Base-by-base conservation (phyloP, 2,888 invertebrate genomes). In the Amphipoea lucens region DNA sequence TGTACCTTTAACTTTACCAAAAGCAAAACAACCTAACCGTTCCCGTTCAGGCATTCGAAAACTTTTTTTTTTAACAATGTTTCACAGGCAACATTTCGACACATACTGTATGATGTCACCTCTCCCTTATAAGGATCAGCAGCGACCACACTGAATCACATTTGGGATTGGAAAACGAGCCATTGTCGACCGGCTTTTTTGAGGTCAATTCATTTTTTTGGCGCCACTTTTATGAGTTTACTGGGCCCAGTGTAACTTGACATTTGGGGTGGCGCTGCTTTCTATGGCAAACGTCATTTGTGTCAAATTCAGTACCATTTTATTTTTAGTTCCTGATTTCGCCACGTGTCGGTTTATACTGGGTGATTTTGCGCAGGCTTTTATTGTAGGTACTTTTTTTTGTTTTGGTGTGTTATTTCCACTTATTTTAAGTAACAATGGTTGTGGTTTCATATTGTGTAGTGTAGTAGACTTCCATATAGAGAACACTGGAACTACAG, bases 151-250 rank as follows among this genome's bases (percentile, higher is more conserved):
- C 76, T 87, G 88, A 87, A 84, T 90, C 89, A 89, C 82, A 76
- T 84, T 86, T 89, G 84, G 87, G 79, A 86, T 78, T 85, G 85
- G 89, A 86, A 86, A 91, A 91, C 90, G 90, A 90, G 81, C 90
- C 88, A 90, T 91, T 91, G 91, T 91, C 77, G 82, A 82, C 86
- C 74, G 84, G 82, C 82, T 87, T 87, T 89, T 88, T 87, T 82
- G 88, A 78, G 90, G 90, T 89, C 89, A 91, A 83, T 76, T 76
- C 74, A 79, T 87, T 87, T 88, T 88, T 88, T 88, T 79, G 87
- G 82, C 78, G 87, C 75, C 78, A 57, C 23, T 76, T 81, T 76
- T 84, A 80, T 68, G 74, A 17, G 71, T 65, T 83, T 68, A 23
- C 40, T 4, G 14, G 29, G 9, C 14, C 81, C 79, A 72, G 40